Evolutionary conservation across 2,797 vertebrate species (phyloP), one percentile per base, ranked within the genome.

Genomic region (Myioborus melanocephalus): DNA sequence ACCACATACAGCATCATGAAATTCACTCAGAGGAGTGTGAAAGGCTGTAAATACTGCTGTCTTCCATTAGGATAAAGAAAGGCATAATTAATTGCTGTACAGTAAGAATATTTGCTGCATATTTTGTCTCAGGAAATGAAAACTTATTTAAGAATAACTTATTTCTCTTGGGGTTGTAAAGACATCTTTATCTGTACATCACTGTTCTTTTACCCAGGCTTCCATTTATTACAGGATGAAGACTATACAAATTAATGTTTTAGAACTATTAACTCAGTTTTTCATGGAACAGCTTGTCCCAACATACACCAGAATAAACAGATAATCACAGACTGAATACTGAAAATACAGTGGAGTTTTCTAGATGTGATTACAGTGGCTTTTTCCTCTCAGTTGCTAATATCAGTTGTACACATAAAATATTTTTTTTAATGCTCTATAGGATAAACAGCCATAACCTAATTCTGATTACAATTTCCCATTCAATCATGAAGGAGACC

Each of bases 401-500:
- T 92, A 96, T 83, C 83, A 88, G 61, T 94, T 91, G 81, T 87
- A 90, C 59, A 90, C 37, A 93, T 88, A 85, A 95, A 94, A 69
- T 18, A 72, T 66, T 69, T 82, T 49, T 94, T 87, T 47, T 84
- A 89, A 83, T 91, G 87, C 87, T 96, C 92, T 69, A 65, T 85
- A 97, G 85, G 82, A 96, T 96, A 97, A 98, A 98, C 85, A 97
- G 83, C 82, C 93, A 93, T 97, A 96, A 95, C 97, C 94, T 97
- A 97, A 97, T 98, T 98, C 97, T 97, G 85, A 97, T 97, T 96
- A 95, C 96, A 96, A 79, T 95, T 94, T 98, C 96, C 97, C 83
- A 88, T 95, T 98, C 97, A 95, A 0, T 98, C 95, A 93, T 47
- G 52, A 95, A 97, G 96, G 95, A 97, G 96, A 96, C 96, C 97